Percentiles rank a stretch among this genome's conserved stretches.
Evolutionary conservation across 2,888 invertebrate genomes (phyloP).

Genomic region (Cinara cedri): DNA sequence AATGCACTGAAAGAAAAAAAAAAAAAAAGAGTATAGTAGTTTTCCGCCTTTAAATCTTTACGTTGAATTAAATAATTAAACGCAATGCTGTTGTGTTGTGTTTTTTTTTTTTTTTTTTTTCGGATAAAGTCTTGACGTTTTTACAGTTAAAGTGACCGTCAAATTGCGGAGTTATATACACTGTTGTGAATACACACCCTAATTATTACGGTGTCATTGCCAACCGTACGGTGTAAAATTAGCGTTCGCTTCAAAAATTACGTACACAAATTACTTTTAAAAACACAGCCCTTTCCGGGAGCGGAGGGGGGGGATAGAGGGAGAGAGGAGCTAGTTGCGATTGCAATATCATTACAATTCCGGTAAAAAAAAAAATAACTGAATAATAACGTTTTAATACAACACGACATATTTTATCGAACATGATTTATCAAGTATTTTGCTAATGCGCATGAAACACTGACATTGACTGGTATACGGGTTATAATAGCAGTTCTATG

Average conservation of each 20-base stretch:
- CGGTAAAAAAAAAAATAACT: too few species aligned
- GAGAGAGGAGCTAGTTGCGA: too few species aligned
- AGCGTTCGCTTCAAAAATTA: conserved; percentile 14
- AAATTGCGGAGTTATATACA: conserved; percentile 10
- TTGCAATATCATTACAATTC: too few species aligned
- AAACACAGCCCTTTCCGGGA: too few species aligned
- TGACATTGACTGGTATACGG: too few species aligned
- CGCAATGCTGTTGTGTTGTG: background rate
- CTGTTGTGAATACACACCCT: background rate
- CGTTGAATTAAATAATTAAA: conserved; percentile 17
- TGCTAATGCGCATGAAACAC: too few species aligned
- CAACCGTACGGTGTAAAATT: conserved; percentile 8
- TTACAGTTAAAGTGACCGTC: conserved; percentile 23
- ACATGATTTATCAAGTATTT: too few species aligned
- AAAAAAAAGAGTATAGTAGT: background rate
- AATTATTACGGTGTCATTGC: conserved; percentile 2
- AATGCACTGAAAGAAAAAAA: background rate
- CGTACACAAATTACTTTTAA: background rate
- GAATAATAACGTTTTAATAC: too few species aligned
- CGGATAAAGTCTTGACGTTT: conserved; percentile 26
- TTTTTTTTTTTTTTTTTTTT: background rate
- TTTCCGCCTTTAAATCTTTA: background rate
- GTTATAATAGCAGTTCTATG: too few species aligned
- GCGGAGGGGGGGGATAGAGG: too few species aligned
- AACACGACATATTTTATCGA: too few species aligned